Conservation (phyloP, 2,797 vertebrate species). For the Artibeus jamaicensis region DNA sequence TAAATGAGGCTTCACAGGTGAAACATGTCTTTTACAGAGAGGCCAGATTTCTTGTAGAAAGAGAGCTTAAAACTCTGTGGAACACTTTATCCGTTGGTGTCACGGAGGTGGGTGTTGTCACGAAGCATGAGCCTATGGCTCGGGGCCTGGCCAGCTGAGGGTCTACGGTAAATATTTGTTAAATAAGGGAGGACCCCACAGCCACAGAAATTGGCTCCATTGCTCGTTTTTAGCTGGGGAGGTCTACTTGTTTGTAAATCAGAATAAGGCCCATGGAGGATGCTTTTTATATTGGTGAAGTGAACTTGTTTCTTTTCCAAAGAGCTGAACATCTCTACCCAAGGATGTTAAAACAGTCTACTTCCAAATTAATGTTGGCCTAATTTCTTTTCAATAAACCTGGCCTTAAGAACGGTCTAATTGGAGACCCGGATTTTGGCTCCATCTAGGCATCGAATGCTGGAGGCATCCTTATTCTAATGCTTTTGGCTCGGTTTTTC, state of each 20-base stretch:
- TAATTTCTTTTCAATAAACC: constrained; percentile 71
- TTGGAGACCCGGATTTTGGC: constrained; percentile 57
- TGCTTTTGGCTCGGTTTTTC: constrained; percentile 71
- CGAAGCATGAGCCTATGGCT: neutral
- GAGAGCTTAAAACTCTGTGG: neutral
- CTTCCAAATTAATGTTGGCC: constrained; percentile 66
- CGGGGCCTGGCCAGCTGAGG: neutral
- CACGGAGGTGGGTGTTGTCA: neutral
- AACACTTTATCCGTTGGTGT: neutral
- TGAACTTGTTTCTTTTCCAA: constrained; percentile 69
- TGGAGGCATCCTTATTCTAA: constrained; percentile 64
- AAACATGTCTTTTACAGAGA: neutral
- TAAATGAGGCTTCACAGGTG: neutral
- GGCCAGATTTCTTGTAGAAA: neutral
- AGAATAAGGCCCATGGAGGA: constrained; percentile 49
- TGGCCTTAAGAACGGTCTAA: constrained; percentile 60
- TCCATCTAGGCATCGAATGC: constrained; percentile 43
- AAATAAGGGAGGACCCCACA: constrained; percentile 60
- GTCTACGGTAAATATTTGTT: constrained; percentile 52
- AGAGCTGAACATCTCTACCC: constrained; percentile 55
- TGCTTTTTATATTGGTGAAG: constrained; percentile 55
- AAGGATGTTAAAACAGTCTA: constrained; percentile 64
- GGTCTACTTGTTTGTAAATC: constrained; percentile 62
- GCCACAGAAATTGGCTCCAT: constrained; percentile 17
- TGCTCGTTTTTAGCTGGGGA: constrained; percentile 53